These are phyloP conservation scores for Bostrychus sinensis DNA, from an alignment of 2,113 vertebrate genomes.

Conservation along the genomic window DNA sequence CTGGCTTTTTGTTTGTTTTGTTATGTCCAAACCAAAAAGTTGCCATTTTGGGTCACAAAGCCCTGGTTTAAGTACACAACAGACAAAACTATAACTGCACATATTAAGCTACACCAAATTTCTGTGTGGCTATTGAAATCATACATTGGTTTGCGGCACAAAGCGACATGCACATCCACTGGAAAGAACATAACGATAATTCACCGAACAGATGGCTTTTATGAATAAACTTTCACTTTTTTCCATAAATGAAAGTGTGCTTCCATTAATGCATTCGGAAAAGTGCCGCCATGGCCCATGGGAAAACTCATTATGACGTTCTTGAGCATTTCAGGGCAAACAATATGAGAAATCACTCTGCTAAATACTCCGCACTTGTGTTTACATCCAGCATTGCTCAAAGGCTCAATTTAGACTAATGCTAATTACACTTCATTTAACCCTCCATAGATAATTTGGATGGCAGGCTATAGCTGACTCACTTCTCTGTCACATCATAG, in stretches of 20 bases:
- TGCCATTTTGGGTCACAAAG: no score
- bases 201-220: conserved; percentile 2
- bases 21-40: no score
- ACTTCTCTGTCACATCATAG: neutral
- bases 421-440: conserved; percentile 13
- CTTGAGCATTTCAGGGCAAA: conserved; percentile 3
- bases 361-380: conserved; percentile 3
- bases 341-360: conserved; percentile 10
- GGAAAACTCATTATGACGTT: neutral
- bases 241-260: conserved; percentile 4
- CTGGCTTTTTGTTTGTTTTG: no score
- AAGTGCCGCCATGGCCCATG: neutral
- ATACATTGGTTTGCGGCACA: neutral
- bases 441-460: neutral
- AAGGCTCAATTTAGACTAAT: conserved; percentile 8
- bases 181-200: neutral
- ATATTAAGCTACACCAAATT: no score
- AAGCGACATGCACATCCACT: neutral
- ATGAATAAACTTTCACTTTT: conserved; percentile 4
- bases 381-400: conserved; percentile 6
- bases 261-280: neutral
- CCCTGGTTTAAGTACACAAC: no score
- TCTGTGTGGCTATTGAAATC: neutral
- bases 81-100: no score
- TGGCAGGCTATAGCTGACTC: neutral